Conservation (phyloP, 2,888 invertebrate species). For the Drosophila barbarae region DNA sequence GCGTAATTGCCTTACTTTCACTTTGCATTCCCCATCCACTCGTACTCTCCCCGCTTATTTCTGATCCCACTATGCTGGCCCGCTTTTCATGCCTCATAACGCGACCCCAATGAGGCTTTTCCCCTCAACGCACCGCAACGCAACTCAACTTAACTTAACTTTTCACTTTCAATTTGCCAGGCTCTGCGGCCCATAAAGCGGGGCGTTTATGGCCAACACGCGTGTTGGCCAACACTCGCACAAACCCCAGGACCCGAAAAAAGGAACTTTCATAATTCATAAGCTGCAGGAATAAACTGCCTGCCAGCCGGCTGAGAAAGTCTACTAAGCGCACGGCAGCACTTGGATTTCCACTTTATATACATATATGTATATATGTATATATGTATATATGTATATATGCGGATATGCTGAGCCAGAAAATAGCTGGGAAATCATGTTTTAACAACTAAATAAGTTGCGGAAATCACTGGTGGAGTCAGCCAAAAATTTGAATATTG, state of each 20-base stretch:
- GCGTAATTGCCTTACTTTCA: slow-evolving; percentile 38
- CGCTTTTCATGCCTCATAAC: slow-evolving; percentile 43
- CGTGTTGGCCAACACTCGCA: slow-evolving; percentile 49
- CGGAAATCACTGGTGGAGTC: slow-evolving; percentile 16
- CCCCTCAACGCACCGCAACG: slow-evolving; percentile 3
- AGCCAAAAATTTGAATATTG: slow-evolving; percentile 60
- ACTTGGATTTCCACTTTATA: slow-evolving; percentile 53
- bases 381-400: neutral
- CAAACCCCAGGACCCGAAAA: slow-evolving; percentile 25
- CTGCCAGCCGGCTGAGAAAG: slow-evolving; percentile 13
- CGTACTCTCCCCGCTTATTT: neutral
- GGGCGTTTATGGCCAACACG: slow-evolving; percentile 68
- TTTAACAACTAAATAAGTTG: slow-evolving; percentile 68
- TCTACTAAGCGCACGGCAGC: slow-evolving; percentile 42
- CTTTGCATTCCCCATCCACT: slow-evolving; percentile 8
- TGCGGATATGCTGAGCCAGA: neutral
- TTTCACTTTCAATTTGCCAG: slow-evolving; percentile 70
- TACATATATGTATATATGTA: neutral
- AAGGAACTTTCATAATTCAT: slow-evolving; percentile 65
- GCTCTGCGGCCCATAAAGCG: slow-evolving; percentile 59
- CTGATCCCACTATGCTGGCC: slow-evolving; percentile 21
- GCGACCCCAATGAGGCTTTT: slow-evolving; percentile 50
- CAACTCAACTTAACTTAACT: slow-evolving; percentile 46
- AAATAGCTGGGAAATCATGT: slow-evolving; percentile 41
- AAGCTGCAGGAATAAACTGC: slow-evolving; percentile 48